phyloP scores from a whole-genome alignment of 1,140 invertebrate species.

The Mycetomoellerius zeteki region DNA sequence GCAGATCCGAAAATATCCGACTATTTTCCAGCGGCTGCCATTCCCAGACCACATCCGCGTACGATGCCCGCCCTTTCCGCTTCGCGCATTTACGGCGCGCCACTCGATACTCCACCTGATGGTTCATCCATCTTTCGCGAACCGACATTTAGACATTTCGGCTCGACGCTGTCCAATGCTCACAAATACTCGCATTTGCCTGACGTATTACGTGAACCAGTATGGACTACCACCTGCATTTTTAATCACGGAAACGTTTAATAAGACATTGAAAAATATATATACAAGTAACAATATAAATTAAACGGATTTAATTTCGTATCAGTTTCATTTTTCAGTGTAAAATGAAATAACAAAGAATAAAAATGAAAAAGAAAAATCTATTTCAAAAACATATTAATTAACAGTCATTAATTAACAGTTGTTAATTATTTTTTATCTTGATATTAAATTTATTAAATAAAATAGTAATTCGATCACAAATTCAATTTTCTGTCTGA shows the following conservation, averaged over 20 bases:
- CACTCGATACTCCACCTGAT: slow-evolving; percentile 62
- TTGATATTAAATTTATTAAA: not conserved
- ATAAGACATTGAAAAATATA: not conserved
- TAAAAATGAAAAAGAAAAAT: not conserved
- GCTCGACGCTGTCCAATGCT: slow-evolving; percentile 39
- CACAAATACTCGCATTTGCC: slow-evolving; percentile 54
- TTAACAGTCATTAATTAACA: not conserved
- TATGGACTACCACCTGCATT: not conserved
- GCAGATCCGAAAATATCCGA: slow-evolving; percentile 63
- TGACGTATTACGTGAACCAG: not conserved
- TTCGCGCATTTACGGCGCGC: slow-evolving; percentile 62
- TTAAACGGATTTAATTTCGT: not conserved
- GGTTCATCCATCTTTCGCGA: slow-evolving; percentile 71
- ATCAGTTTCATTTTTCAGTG: not conserved
- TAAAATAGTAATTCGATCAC: not conserved
- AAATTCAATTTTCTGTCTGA: not conserved
- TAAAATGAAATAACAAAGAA: not conserved
- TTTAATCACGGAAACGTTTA: slow-evolving; percentile 16
- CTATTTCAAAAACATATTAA: not conserved
- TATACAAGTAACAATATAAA: not conserved
- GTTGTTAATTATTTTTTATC: not conserved
- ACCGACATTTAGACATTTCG: slow-evolving; percentile 59
- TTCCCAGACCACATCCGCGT: slow-evolving; percentile 62
- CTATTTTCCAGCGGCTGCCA: slow-evolving; percentile 61
- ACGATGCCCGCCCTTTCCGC: slow-evolving; percentile 65